Percentiles rank a stretch among this genome's conserved stretches.
Evolutionary conservation across 1,140 invertebrate genomes (phyloP).

Genomic region (Globodera ellingtonae): DNA sequence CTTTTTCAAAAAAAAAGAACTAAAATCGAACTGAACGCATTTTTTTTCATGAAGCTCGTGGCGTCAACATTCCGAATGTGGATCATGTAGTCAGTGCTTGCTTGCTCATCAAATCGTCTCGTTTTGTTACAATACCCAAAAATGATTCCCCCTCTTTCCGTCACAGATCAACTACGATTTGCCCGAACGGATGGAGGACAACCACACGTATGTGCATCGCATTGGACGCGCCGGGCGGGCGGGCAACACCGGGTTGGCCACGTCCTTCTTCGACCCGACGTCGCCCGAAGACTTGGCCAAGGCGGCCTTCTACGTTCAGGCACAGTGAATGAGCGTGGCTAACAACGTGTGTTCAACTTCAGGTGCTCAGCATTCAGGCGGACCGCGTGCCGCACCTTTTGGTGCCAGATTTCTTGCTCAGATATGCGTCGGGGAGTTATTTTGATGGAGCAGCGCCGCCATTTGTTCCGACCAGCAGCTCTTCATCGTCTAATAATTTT

Average conservation of each 20-base stretch:
- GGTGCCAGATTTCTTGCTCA: not conserved
- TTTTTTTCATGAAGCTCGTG: constrained; percentile 17
- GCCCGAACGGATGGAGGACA: constrained; percentile 73
- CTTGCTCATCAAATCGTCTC: constrained; percentile 72
- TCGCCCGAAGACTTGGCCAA: constrained; percentile 8
- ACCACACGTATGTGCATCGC: constrained; percentile 83
- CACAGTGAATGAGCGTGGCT: not conserved
- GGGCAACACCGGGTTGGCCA: constrained; percentile 77
- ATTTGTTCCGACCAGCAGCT: not conserved
- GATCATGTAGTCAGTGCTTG: constrained; percentile 10
- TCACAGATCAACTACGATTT: constrained; percentile 86
- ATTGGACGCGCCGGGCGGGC: constrained; percentile 85
- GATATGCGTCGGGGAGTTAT: not conserved
- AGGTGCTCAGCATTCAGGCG: not conserved
- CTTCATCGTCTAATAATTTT: not conserved
- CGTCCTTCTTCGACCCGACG: constrained; percentile 87
- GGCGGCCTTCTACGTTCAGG: not conserved
- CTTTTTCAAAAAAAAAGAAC: no score
- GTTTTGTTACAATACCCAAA: constrained; percentile 30
- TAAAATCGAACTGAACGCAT: no score
- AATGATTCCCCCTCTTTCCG: constrained; percentile 72
- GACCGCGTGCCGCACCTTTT: not conserved
- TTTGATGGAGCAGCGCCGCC: not conserved
- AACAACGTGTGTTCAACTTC: no score
- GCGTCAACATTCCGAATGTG: constrained; percentile 46